These are phyloP conservation scores for Pseudopodoces humilis DNA, from an alignment of 2,113 vertebrate species.

Conservation along the genomic window DNA sequence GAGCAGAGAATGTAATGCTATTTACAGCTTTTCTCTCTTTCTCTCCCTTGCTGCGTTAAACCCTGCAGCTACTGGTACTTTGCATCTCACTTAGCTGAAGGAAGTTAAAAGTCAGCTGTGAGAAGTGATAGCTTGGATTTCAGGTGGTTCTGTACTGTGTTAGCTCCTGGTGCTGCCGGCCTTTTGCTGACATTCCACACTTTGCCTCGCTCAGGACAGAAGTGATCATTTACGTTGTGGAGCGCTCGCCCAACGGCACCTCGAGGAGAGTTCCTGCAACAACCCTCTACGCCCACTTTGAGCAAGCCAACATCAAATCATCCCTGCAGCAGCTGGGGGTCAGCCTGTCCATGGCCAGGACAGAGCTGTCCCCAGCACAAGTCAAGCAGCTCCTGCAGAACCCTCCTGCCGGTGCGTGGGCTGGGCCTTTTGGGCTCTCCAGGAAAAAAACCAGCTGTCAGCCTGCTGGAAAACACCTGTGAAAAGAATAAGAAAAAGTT, in stretches of 20 bases:
- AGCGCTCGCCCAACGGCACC: constrained; percentile 92
- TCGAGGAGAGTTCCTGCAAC: constrained; percentile 90
- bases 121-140: background rate
- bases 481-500: background rate
- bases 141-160: background rate
- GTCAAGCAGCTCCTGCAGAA: constrained; percentile 94
- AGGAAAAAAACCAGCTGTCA: rapidly evolving
- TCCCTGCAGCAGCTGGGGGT: constrained; percentile 91
- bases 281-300: constrained; percentile 82
- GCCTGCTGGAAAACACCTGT: background rate
- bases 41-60: background rate
- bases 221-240: constrained; percentile 92
- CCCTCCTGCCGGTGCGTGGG: constrained; percentile 85
- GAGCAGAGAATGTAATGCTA: background rate
- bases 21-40: background rate
- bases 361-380: constrained; percentile 89
- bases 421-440: background rate
- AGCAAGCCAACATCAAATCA: constrained; percentile 86
- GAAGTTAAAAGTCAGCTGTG: background rate
- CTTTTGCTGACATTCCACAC: rapidly evolving
- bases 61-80: background rate
- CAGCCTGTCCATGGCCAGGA: constrained; percentile 84
- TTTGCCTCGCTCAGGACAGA: constrained; percentile 82
- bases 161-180: rapidly evolving
- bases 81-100: background rate